phyloP scores from a whole-genome alignment of 2,888 invertebrate species.

The Cepaea hortensis region DNA sequence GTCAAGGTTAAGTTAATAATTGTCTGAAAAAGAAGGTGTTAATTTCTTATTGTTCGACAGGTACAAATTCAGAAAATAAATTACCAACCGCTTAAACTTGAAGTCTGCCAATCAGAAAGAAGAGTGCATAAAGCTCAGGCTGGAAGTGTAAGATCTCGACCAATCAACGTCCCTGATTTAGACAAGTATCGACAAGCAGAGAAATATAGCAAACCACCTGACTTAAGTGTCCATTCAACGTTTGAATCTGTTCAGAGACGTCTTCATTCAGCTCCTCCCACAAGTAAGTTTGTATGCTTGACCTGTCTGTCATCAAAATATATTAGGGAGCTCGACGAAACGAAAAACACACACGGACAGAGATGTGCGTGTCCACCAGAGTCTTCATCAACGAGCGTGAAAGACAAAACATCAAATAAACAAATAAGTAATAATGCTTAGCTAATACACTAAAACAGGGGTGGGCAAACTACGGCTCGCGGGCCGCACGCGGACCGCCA shows the following conservation, averaged over 20 bases:
- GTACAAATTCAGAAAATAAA: constrained; percentile 62
- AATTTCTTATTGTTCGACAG: constrained; percentile 50
- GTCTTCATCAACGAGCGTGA: no score
- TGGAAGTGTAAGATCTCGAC: constrained; percentile 68
- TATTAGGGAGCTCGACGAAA: no score
- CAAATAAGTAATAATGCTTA: no score
- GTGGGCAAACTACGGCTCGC: no score
- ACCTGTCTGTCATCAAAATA: neutral
- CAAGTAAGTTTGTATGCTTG: constrained; percentile 34
- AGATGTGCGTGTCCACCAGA: no score
- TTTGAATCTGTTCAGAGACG: constrained; percentile 53
- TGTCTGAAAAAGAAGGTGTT: no score
- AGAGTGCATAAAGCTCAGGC: constrained; percentile 64
- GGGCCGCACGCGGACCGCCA: no score
- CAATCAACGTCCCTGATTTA: constrained; percentile 68
- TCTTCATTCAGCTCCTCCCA: constrained; percentile 53
- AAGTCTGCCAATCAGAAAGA: constrained; percentile 64
- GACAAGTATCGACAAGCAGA: constrained; percentile 52
- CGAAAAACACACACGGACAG: no score
- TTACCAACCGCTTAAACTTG: constrained; percentile 62
- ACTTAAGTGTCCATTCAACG: constrained; percentile 39
- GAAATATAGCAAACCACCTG: neutral
- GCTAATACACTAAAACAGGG: no score
- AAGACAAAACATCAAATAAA: no score
- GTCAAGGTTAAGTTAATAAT: no score